A percentile compares a stretch with the other conserved stretches of the same genome.
Conservation (phyloP, 1,140 invertebrate species). For the Zaprionus taronus region DNA sequence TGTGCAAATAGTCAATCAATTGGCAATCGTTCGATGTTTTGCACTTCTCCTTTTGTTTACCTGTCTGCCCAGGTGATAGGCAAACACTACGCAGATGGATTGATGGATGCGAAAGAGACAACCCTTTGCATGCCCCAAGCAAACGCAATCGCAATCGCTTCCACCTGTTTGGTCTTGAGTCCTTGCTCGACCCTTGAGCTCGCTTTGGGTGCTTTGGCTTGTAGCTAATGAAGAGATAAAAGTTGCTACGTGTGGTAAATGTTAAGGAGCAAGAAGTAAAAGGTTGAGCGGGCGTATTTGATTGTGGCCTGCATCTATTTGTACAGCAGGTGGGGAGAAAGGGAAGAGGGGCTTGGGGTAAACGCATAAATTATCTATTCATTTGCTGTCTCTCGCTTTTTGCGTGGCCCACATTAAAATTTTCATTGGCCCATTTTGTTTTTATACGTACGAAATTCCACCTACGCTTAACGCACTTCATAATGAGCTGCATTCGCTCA, state of each 20-base stretch:
- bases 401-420: slow-evolving; percentile 67
- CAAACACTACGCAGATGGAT: slow-evolving; percentile 48
- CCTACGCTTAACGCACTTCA: slow-evolving; percentile 42
- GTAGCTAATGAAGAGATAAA: slow-evolving; percentile 80
- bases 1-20: slow-evolving; percentile 65
- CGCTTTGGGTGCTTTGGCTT: slow-evolving; percentile 7
- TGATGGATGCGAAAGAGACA: slow-evolving; percentile 15
- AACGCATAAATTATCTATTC: slow-evolving; percentile 81
- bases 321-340: slow-evolving; percentile 5
- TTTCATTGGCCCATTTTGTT: slow-evolving; percentile 21
- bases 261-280: slow-evolving; percentile 28
- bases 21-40: slow-evolving; percentile 34
- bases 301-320: slow-evolving; percentile 44
- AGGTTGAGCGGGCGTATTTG: slow-evolving; percentile 35
- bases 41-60: slow-evolving; percentile 30
- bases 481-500: slow-evolving; percentile 58
- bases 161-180: slow-evolving; percentile 7
- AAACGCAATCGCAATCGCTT: not conserved
- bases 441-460: not conserved
- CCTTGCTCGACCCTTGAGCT: not conserved
- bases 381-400: slow-evolving; percentile 67
- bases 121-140: slow-evolving; percentile 33
- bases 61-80: slow-evolving; percentile 65
- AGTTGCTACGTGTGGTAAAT: slow-evolving; percentile 74
- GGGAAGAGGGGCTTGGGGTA: slow-evolving; percentile 26